Percentiles rank a stretch among this genome's conserved stretches.
phyloP scores from a whole-genome alignment of 2,888 invertebrate genomes.

The Blera fallax region DNA sequence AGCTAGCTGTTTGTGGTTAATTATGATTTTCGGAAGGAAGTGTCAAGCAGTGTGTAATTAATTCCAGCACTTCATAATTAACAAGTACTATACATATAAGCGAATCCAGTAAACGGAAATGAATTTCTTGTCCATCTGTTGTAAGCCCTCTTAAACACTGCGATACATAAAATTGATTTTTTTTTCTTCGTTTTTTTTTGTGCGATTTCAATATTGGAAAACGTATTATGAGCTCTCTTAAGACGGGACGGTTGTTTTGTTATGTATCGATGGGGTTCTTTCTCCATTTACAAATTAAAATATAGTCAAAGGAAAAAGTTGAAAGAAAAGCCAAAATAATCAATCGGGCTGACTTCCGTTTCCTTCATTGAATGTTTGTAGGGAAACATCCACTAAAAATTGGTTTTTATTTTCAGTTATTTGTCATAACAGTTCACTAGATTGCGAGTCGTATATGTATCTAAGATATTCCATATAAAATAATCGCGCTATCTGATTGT shows the following conservation, averaged over 20 bases:
- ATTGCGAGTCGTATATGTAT: slow-evolving; percentile 25
- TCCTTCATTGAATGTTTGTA: slow-evolving; percentile 6
- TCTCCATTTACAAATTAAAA: background rate
- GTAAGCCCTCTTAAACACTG: background rate
- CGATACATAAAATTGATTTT: slow-evolving; percentile 48
- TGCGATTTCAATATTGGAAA: slow-evolving; percentile 49
- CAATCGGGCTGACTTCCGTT: background rate
- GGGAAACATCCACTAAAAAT: slow-evolving; percentile 13
- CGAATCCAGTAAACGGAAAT: slow-evolving; percentile 27
- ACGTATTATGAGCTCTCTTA: slow-evolving; percentile 45
- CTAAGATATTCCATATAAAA: slow-evolving; percentile 19
- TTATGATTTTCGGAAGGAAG: slow-evolving; percentile 50
- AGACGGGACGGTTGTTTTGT: slow-evolving; percentile 51
- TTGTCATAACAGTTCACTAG: slow-evolving; percentile 32
- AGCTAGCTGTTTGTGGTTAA: background rate
- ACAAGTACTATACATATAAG: background rate
- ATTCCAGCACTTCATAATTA: slow-evolving; percentile 39
- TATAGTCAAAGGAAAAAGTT: background rate
- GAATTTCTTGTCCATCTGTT: background rate
- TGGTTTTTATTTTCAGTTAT: slow-evolving; percentile 51
- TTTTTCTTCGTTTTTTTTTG: background rate
- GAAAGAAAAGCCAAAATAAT: background rate
- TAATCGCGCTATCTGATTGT: slow-evolving; percentile 28
- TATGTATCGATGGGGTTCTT: slow-evolving; percentile 21
- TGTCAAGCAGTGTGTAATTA: slow-evolving; percentile 46